Base-by-base conservation (phyloP, 2,888 invertebrate genomes). In the Syrphus vitripennis region DNA sequence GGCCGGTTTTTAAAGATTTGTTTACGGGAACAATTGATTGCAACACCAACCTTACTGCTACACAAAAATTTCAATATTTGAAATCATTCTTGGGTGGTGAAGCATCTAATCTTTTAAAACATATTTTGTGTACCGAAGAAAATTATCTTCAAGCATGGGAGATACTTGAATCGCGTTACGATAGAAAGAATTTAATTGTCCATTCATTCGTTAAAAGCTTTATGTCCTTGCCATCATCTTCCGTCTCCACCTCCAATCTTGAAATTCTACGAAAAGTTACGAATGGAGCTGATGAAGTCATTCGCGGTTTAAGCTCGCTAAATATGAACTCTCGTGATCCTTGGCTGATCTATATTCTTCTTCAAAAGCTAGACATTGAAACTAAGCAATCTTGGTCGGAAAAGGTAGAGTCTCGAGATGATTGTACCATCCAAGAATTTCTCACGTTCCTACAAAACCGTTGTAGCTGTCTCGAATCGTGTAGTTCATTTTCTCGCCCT, bases 101-200 rank as follows among this genome's bases (percentile, higher is more conserved):
- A 14, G 79, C 80, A 4, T 86, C 83, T 7, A 63, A 76, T n/a
- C 14, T 88, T 5, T 69, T 87, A 29, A 75, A 75, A 31, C 87
- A 84, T 14, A 75, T 88, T 10, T 70, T 69, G 26, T 72, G 79
- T 59, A 80, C 88, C 6, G 75, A 88, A 2, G 34, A 67, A 26
- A 79, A 81, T 9, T 87, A 83, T 16, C n/a, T 75, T 31, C 76
- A 76, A 24, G 87, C 83, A 4, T 86, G 86, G 79, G 59, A 69
- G 14, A 78, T 74, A 4, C 59, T 87, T 9, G n/a, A n/a, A n/a
- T n/a, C n/a, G 5, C 67, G 88, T 6, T 87, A 76, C 19, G 78
- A 74, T 16, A 57, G 74, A 1, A 80, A 76, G 4, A 65, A 72
- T 37, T 63, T 84, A 9, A 81, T 88, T n/a, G 26, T 78, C 0